Conservation (phyloP, 2,797 vertebrate genomes). For the Xerus rutilus region DNA sequence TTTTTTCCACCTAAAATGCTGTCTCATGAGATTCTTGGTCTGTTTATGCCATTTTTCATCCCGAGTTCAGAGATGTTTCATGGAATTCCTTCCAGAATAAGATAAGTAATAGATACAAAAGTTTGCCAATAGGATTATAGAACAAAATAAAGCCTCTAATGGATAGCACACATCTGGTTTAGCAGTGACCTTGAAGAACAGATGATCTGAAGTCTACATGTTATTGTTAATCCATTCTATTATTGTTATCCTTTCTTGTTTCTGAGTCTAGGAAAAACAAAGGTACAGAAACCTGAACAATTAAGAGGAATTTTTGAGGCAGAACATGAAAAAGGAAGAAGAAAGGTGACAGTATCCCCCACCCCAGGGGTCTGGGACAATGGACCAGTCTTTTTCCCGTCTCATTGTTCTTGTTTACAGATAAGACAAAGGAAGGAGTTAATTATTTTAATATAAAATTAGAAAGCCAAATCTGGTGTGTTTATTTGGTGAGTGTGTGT, state of each 20-base stretch:
- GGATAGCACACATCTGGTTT: conserved; percentile 6
- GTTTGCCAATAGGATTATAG: neutral
- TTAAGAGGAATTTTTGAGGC: neutral
- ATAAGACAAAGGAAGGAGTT: neutral
- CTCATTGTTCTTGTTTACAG: neutral
- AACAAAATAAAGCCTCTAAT: neutral
- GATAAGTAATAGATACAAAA: conserved; percentile 53
- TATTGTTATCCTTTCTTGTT: conserved; percentile 14
- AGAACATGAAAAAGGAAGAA: neutral
- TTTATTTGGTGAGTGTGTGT: neutral
- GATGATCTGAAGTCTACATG: neutral
- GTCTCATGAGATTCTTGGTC: conserved; percentile 27
- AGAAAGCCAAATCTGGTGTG: neutral
- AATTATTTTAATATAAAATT: neutral
- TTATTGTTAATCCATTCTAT: neutral
- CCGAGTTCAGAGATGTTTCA: neutral
- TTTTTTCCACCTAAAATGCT: conserved; percentile 20
- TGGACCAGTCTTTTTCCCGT: neutral
- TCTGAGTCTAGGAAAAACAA: neutral
- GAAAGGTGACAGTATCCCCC: neutral
- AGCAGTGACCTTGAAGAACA: neutral
- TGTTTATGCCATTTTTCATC: conserved; percentile 1
- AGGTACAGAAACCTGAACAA: neutral
- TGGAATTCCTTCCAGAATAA: conserved; percentile 53
- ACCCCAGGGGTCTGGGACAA: too few species aligned